A percentile compares a stretch with the other conserved stretches of the same genome.
Conservation (phyloP, 2,888 invertebrate species). For the Macaria liturata region DNA sequence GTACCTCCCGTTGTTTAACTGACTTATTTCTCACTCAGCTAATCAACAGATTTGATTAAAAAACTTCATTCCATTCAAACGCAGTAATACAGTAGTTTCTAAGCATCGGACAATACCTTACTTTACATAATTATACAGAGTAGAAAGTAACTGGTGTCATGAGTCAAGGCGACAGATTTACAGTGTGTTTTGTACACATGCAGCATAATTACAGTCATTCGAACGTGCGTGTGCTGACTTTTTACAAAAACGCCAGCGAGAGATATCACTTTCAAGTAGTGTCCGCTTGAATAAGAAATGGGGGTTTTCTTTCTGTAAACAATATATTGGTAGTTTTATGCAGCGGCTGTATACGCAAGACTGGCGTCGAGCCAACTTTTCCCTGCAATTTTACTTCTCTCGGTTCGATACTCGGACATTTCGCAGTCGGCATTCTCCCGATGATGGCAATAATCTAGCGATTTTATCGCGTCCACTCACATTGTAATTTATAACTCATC, state of each 20-base stretch:
- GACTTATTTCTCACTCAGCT: too few species aligned
- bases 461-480: constrained; percentile 53
- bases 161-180: constrained; percentile 23
- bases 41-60: too few species aligned
- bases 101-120: too few species aligned
- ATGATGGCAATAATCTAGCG: constrained; percentile 72
- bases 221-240: constrained; percentile 13
- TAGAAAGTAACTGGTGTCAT: constrained; percentile 15
- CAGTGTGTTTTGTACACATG: constrained; percentile 11
- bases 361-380: constrained; percentile 70
- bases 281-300: constrained; percentile 62
- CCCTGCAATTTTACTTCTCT: constrained; percentile 67
- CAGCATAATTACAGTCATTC: constrained; percentile 17
- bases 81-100: too few species aligned
- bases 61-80: too few species aligned
- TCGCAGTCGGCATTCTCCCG: constrained; percentile 64
- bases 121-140: too few species aligned
- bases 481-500: constrained; percentile 48
- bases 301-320: constrained; percentile 66
- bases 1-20: constrained; percentile 1
- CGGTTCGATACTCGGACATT: constrained; percentile 62
- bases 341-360: constrained; percentile 38
- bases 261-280: constrained; percentile 55
- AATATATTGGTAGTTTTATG: constrained; percentile 41
- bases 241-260: constrained; percentile 31